Evolutionary conservation across 2,797 vertebrate species (phyloP).

Genomic region (Okamejei kenojei): DNA sequence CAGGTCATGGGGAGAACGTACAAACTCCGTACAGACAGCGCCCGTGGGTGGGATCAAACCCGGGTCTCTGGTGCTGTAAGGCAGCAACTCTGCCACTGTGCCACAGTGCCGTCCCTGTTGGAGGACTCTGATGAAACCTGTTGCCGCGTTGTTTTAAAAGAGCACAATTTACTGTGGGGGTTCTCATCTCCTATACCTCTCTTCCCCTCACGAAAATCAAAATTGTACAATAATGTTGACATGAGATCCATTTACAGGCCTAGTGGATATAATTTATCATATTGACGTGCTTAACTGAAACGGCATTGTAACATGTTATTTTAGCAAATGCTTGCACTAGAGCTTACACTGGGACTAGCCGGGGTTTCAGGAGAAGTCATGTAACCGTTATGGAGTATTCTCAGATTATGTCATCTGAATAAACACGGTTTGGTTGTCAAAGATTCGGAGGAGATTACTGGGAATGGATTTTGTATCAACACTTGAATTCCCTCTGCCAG

Average conservation of each 20-base stretch:
- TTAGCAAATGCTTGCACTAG: neutral
- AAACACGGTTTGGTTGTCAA: constrained; percentile 15
- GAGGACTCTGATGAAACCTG: neutral
- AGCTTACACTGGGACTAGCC: neutral
- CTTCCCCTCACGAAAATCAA: neutral
- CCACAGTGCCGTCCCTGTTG: too few relatives aligned
- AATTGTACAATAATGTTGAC: neutral
- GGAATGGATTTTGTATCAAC: constrained; percentile 4
- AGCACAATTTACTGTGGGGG: too few relatives aligned
- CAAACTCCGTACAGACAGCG: too few relatives aligned
- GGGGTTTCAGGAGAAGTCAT: neutral
- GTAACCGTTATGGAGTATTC: constrained; percentile 15
- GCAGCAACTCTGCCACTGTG: too few relatives aligned
- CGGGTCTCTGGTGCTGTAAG: too few relatives aligned
- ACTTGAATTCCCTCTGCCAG: neutral
- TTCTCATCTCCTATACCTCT: neutral
- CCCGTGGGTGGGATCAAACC: too few relatives aligned
- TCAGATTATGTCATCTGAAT: constrained; percentile 7
- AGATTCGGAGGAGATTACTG: neutral
- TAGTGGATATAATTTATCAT: constrained; percentile 7
- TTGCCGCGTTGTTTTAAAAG: neutral
- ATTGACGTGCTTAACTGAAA: neutral
- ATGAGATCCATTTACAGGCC: neutral
- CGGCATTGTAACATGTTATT: neutral
- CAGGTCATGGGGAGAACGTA: too few relatives aligned